Percentiles rank a stretch among this genome's conserved stretches.
Evolutionary conservation across 2,888 invertebrate genomes (phyloP).

Genomic region (Hemicrepidius hirtus): DNA sequence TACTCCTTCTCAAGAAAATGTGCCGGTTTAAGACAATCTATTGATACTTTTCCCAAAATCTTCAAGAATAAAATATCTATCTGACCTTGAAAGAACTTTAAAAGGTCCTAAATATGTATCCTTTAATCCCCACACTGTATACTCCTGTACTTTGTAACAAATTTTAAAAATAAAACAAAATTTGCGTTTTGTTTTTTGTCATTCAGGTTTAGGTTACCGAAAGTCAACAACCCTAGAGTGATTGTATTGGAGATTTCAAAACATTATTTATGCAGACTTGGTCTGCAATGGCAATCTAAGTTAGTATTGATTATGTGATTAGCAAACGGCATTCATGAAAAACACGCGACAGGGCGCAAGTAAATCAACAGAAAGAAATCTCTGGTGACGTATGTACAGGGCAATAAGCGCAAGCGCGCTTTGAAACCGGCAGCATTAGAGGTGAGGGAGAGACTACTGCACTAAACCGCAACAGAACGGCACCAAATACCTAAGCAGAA

Average conservation of each 20-base stretch:
- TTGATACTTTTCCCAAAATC: too few relatives aligned
- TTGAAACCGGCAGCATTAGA: conserved; percentile 26
- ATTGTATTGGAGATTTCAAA: neutral
- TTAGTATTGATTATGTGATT: conserved; percentile 47
- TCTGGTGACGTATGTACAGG: conserved; percentile 33
- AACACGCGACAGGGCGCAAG: conserved; percentile 41
- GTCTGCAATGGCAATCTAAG: conserved; percentile 36
- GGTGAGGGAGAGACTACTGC: conserved; percentile 13
- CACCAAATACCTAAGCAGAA: neutral
- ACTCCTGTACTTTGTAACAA: too few relatives aligned
- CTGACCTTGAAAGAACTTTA: too few relatives aligned
- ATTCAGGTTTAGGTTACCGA: neutral
- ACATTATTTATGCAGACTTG: conserved; percentile 41
- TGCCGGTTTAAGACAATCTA: too few relatives aligned
- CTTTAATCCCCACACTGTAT: too few relatives aligned
- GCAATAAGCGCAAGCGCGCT: conserved; percentile 45
- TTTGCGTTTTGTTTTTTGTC: too few relatives aligned
- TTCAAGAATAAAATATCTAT: too few relatives aligned
- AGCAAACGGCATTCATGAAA: conserved; percentile 39
- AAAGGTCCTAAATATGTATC: too few relatives aligned
- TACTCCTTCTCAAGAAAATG: too few relatives aligned
- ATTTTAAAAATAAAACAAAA: too few relatives aligned
- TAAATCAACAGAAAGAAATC: conserved; percentile 48
- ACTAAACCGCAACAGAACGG: conserved; percentile 41
- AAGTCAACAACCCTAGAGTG: conserved; percentile 32